Percentiles rank a stretch among this genome's conserved stretches.
phyloP scores from a whole-genome alignment of 2,113 vertebrate genomes.

The Rhinoptilus africanus region DNA sequence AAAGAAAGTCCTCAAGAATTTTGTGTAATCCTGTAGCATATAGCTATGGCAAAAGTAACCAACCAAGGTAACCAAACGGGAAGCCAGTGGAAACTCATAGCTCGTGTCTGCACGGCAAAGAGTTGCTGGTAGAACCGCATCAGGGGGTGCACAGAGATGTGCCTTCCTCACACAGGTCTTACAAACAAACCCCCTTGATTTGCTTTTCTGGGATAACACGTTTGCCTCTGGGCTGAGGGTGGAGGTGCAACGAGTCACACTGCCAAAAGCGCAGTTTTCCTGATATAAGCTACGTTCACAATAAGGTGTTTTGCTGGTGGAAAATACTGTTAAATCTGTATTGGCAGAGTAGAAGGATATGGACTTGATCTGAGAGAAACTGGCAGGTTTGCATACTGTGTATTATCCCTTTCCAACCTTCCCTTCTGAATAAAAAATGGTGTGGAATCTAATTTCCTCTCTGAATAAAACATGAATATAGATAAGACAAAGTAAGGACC shows the following conservation, averaged over 20 bases:
- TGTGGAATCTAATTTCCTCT: conserved; percentile 58
- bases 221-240: neutral
- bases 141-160: neutral
- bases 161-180: neutral
- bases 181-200: neutral
- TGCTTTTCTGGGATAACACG: neutral
- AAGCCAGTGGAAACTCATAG: neutral
- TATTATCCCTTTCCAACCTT: conserved; percentile 51
- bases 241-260: neutral
- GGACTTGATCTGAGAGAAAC: conserved; percentile 6
- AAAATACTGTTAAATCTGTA: neutral
- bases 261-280: neutral
- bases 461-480: conserved; percentile 70
- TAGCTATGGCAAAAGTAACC: neutral
- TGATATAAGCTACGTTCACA: neutral
- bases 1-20: neutral
- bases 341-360: conserved; percentile 17
- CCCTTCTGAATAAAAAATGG: conserved; percentile 69
- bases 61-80: neutral
- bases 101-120: neutral
- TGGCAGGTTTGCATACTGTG: conserved; percentile 49
- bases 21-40: neutral
- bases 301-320: neutral
- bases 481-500: conserved; percentile 61
- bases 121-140: neutral